Evolutionary conservation across 2,888 invertebrate genomes (phyloP).

Genomic region (Lochmaea capreae): DNA sequence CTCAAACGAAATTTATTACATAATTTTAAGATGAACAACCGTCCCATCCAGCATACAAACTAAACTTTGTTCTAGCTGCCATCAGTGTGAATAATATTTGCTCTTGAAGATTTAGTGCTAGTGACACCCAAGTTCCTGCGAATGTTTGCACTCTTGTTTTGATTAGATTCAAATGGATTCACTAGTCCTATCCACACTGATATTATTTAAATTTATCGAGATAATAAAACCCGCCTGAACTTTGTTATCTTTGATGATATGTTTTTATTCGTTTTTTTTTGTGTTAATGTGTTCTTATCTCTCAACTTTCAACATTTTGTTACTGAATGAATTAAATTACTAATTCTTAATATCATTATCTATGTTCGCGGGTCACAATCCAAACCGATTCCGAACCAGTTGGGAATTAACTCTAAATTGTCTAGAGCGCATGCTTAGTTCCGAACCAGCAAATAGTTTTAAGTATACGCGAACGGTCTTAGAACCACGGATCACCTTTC

Average conservation of each 20-base stretch:
- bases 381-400: no score
- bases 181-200: neutral
- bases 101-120: neutral
- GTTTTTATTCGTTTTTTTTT: neutral
- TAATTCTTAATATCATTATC: no score
- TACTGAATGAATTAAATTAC: no score
- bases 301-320: no score
- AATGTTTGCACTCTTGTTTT: neutral
- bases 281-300: neutral
- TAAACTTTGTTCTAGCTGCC: neutral
- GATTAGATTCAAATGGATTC: slow-evolving; percentile 7
- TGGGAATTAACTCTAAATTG: no score
- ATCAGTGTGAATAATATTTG: neutral
- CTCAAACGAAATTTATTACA: neutral
- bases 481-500: no score
- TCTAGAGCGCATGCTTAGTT: no score
- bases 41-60: neutral
- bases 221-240: neutral
- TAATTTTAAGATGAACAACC: neutral
- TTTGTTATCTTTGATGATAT: neutral
- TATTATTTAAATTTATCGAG: neutral
- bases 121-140: neutral
- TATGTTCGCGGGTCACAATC: no score
- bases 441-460: no score
- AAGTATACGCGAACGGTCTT: no score